A percentile compares a stretch with the other conserved stretches of the same genome.
These are phyloP conservation scores for Orthonyx spaldingii DNA, from an alignment of 2,113 vertebrate genomes.

Conservation along the genomic window DNA sequence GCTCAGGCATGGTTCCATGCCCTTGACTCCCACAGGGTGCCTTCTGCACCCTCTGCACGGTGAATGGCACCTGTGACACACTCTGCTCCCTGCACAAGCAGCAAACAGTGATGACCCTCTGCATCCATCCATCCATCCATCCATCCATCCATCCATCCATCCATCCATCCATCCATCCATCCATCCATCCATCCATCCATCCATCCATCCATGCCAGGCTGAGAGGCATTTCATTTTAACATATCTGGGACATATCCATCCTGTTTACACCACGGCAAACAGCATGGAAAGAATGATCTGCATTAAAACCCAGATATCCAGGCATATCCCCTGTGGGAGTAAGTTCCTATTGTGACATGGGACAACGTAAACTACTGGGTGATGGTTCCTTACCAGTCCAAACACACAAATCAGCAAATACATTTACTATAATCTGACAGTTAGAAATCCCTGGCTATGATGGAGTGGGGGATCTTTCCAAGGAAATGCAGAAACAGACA, in stretches of 20 bases:
- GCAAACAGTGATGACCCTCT: accelerated
- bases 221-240: background rate
- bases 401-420: background rate
- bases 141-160: background rate
- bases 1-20: accelerated
- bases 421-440: background rate
- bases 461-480: background rate
- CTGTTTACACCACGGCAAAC: background rate
- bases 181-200: background rate
- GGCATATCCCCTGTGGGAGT: background rate
- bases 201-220: background rate
- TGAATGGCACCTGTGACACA: accelerated
- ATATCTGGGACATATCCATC: background rate
- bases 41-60: accelerated
- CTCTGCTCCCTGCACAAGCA: background rate
- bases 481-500: background rate
- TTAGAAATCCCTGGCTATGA: background rate
- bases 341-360: background rate
- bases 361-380: background rate
- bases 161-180: background rate
- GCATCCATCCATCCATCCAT: background rate
- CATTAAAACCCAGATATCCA: background rate
- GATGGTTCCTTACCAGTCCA: background rate
- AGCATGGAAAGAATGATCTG: background rate
- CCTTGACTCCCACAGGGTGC: no score